A percentile compares a stretch with the other conserved stretches of the same genome.
phyloP scores from a whole-genome alignment of 2,113 vertebrate genomes.

The Callipepla squamata region DNA sequence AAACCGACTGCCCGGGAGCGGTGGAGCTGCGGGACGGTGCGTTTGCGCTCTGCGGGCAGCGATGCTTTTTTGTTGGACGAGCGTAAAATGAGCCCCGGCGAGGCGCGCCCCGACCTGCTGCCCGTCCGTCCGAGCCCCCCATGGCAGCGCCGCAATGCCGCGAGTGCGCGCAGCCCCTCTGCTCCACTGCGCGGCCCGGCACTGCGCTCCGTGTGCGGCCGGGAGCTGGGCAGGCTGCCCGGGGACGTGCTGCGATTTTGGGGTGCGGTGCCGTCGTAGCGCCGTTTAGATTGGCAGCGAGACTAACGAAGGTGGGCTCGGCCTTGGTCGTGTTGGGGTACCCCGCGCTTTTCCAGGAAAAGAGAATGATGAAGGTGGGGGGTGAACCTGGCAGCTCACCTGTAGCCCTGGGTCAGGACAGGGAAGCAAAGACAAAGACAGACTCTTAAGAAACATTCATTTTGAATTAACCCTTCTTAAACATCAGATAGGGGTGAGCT shows the following conservation, averaged over 20 bases:
- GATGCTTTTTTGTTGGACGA: not conserved
- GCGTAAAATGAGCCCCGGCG: not conserved
- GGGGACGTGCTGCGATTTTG: not conserved
- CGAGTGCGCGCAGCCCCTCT: not conserved
- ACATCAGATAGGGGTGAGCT: not conserved
- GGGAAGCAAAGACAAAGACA: not conserved
- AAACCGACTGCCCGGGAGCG: not conserved
- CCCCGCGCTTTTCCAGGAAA: not conserved
- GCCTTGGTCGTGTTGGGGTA: not conserved
- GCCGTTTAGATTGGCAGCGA: not conserved
- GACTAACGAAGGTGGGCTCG: not conserved
- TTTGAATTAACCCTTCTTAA: not conserved
- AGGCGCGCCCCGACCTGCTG: not conserved
- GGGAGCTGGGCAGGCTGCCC: not conserved
- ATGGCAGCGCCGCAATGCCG: not conserved
- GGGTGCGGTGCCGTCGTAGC: no score
- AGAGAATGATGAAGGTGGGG: accelerated
- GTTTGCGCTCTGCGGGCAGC: not conserved
- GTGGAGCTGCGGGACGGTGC: not conserved
- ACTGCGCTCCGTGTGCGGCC: not conserved
- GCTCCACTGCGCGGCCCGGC: not conserved
- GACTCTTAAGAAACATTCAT: not conserved
- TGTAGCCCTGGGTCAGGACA: accelerated
- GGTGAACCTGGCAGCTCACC: not conserved
- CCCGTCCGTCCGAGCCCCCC: not conserved